Conservation (phyloP, 2,888 invertebrate species). For the Tetragnatha montana region DNA sequence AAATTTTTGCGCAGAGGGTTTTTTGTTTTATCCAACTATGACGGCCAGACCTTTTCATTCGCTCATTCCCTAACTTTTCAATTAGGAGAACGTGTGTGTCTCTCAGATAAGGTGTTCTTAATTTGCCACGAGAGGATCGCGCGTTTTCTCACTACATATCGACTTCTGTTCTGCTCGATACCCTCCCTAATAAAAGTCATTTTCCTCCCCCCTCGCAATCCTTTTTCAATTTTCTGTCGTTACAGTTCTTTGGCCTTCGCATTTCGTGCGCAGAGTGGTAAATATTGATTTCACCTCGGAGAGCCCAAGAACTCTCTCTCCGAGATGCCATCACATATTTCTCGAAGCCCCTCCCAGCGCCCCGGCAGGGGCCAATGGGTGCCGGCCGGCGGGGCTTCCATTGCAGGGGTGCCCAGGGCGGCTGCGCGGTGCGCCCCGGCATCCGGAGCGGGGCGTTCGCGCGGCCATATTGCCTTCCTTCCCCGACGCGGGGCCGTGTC, state of each 20-base stretch:
- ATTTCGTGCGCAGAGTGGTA: not conserved
- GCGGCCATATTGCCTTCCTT: conserved; percentile 52
- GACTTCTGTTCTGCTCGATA: too few species aligned
- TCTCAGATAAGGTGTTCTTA: too few species aligned
- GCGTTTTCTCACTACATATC: too few species aligned
- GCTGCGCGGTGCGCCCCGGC: conserved; percentile 44
- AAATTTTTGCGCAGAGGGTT: too few species aligned
- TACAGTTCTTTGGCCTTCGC: not conserved
- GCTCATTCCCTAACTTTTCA: too few species aligned
- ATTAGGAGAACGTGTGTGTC: too few species aligned
- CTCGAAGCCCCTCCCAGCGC: conserved; percentile 36
- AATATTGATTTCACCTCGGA: conserved; percentile 21
- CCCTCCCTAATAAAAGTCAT: too few species aligned
- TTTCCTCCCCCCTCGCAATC: too few species aligned
- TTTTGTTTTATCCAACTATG: too few species aligned
- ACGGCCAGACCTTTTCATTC: too few species aligned
- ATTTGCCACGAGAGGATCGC: too few species aligned
- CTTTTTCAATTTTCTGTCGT: too few species aligned
- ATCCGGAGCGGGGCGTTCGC: conserved; percentile 28
- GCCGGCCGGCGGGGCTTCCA: conserved; percentile 49
- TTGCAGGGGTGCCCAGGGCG: conserved; percentile 55
- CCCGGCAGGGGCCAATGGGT: conserved; percentile 30
- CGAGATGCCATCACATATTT: not conserved
- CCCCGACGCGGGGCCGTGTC: not conserved
- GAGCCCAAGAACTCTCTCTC: not conserved